Percentiles rank a stretch among this genome's conserved stretches.
phyloP scores from a whole-genome alignment of 2,113 vertebrate species.

The Takifugu bimaculatus region DNA sequence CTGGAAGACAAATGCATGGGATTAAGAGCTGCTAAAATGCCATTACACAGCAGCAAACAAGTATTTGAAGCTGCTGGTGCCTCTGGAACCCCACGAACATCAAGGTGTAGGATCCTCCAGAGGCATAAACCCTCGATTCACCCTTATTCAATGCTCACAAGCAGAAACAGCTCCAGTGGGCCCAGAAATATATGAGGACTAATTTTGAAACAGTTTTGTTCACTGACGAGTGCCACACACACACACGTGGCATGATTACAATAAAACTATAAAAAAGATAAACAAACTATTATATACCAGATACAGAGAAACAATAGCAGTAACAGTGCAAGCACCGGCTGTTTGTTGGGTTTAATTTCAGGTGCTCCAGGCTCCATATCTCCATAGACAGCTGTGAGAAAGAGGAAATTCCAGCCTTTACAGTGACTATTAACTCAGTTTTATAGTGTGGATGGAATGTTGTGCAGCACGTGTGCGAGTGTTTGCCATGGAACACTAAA shows the following conservation, averaged over 20 bases:
- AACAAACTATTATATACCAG: too few relatives aligned
- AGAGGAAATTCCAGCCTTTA: neutral
- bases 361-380: too few relatives aligned
- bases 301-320: too few relatives aligned
- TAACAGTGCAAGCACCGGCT: too few relatives aligned
- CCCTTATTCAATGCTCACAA: too few relatives aligned
- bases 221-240: too few relatives aligned
- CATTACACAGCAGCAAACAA: neutral
- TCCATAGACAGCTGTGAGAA: neutral
- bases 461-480: neutral
- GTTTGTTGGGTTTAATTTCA: neutral
- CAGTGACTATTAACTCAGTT: neutral
- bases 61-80: constrained; percentile 2
- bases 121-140: too few relatives aligned
- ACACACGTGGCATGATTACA: too few relatives aligned
- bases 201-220: too few relatives aligned
- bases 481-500: neutral
- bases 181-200: too few relatives aligned
- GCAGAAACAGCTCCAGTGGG: too few relatives aligned
- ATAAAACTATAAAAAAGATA: too few relatives aligned
- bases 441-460: neutral
- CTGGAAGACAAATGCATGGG: neutral
- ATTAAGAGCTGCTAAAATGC: neutral
- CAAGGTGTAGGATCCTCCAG: neutral
- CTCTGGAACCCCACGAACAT: neutral